A percentile compares a stretch with the other conserved stretches of the same genome.
phyloP scores from a whole-genome alignment of 2,113 vertebrate species.

The Ciconia stormi region DNA sequence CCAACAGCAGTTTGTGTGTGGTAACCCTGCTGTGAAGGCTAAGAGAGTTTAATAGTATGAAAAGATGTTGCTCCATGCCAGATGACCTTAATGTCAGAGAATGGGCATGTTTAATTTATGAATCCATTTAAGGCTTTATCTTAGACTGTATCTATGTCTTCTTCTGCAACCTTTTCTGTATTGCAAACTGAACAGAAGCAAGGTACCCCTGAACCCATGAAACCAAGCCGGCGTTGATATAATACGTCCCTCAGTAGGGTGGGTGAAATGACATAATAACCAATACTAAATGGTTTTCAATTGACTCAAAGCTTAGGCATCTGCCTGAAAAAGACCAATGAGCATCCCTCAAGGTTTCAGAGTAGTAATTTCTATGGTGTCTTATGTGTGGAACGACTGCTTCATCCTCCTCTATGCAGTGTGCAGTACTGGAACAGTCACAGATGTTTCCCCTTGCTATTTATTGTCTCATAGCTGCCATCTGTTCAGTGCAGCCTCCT shows the following conservation, averaged over 20 bases:
- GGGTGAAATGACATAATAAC: not conserved
- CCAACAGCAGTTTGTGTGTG: not conserved
- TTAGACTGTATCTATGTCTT: not conserved
- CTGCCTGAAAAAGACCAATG: not conserved
- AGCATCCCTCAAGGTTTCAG: not conserved
- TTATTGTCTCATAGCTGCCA: slow-evolving; percentile 20
- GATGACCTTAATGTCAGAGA: not conserved
- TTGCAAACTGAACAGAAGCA: not conserved
- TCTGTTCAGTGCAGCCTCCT: not conserved
- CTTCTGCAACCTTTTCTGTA: not conserved
- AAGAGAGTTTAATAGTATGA: not conserved
- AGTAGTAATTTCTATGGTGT: not conserved
- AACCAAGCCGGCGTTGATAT: not conserved
- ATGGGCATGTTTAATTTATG: not conserved
- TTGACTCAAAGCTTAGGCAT: not conserved
- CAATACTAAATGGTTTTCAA: not conserved
- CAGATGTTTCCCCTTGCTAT: slow-evolving; percentile 34
- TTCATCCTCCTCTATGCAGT: not conserved
- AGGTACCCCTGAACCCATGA: not conserved
- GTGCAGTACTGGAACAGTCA: not conserved
- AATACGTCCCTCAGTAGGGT: rapidly evolving
- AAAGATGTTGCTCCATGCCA: not conserved
- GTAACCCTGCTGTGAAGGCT: not conserved
- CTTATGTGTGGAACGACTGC: not conserved
- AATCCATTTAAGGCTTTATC: not conserved